Percentiles rank a stretch among this genome's conserved stretches.
Evolutionary conservation across 2,797 vertebrate genomes (phyloP).

Genomic region (Parauchenoglanis punctatus): DNA sequence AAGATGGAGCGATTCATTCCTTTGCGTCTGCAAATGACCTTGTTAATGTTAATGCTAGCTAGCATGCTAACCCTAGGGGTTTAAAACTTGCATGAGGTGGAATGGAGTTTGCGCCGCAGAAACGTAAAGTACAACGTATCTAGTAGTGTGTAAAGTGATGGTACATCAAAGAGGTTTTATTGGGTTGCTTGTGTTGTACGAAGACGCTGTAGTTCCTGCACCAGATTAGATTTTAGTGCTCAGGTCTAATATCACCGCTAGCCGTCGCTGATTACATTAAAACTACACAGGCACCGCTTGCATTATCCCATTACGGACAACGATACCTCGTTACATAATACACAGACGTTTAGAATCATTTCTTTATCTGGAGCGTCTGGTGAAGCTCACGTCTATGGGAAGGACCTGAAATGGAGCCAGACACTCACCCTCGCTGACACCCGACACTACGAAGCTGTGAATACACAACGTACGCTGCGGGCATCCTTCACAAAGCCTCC

Average conservation of each 20-base stretch:
- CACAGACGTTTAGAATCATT: constrained; percentile 3
- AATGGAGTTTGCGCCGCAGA: background rate
- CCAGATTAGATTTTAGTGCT: background rate
- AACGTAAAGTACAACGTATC: background rate
- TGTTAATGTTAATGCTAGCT: background rate
- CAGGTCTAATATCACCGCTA: background rate
- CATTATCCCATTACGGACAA: background rate
- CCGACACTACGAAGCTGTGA: background rate
- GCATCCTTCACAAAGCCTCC: background rate
- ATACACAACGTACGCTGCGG: background rate
- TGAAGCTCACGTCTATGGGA: background rate
- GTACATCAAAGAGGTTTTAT: background rate
- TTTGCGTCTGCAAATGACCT: too few relatives aligned
- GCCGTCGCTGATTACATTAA: background rate
- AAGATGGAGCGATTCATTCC: too few relatives aligned
- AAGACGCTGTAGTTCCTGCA: background rate
- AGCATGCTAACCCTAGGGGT: background rate
- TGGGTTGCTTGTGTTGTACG: background rate
- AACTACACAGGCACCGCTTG: background rate
- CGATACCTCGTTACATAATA: background rate
- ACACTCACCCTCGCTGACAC: constrained; percentile 5
- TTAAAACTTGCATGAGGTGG: background rate
- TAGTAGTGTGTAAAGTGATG: background rate
- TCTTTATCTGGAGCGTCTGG: constrained; percentile 17
- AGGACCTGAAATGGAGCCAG: constrained; percentile 13